Evolutionary conservation across 1,140 invertebrate genomes (phyloP), one percentile per base, ranked within the genome.

Genomic region (Plectus sambesii): DNA sequence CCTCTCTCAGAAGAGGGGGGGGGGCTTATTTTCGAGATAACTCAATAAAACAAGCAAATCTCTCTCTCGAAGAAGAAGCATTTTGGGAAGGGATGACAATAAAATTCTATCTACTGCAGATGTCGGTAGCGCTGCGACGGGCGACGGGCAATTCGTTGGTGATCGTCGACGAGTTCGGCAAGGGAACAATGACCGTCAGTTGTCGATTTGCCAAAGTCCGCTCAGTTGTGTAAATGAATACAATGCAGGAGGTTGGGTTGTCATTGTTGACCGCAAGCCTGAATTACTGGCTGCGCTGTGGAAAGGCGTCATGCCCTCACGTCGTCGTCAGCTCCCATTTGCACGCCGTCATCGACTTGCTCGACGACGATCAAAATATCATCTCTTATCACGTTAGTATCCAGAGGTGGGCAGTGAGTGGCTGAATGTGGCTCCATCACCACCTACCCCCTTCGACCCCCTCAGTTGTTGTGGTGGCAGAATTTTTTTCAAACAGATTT

Each of bases 151-250:
- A 74, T 43, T 84, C 84, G 0, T 64, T 93, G 2, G 74, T 92
- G 0, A 75, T 90, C 25, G 75, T 90, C 38, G 88, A 93, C 72
- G 87, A 92, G 72, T 88, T 90, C 75, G 87, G 87, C 1, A 83
- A 83, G 73, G 84, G 85, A 51, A 92, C 88, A 8, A 74, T 80
- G 2, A 79, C 81, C 59, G 73, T 76, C 60, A 40, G 39, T 59
- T 12, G 45, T 24, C 17, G 12, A 33, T 17, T 26, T 24, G 15
- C n/a, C 17, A 50, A 49, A 24, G 5, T 6, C 5, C 20, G 20
- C 4, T 19, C 22, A 19, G 17, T 36, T n/a, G 40, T 61, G 20
- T 42, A 3, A 49, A 15, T 55, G 19, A 22, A 2, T 9, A 23
- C 53, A 24, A 43, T 46, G 37, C 49, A 65, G 61, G 63, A 66